phyloP scores from a whole-genome alignment of 2,888 invertebrate genomes.

The Cylloceria caligata region DNA sequence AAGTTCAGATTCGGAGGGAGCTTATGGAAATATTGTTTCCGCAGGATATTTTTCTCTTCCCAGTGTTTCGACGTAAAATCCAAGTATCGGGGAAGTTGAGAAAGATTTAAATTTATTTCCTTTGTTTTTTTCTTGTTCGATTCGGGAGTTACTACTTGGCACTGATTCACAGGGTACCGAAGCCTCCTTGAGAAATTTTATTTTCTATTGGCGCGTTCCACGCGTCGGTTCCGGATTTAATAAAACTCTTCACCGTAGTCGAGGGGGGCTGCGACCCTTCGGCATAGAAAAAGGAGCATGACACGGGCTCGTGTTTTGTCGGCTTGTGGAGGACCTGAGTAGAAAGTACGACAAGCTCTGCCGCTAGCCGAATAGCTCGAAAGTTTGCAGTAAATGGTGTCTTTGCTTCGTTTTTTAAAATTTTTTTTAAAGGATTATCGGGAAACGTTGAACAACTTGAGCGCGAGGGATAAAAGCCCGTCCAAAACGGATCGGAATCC shows the following conservation, averaged over 20 bases:
- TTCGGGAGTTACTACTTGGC: neutral
- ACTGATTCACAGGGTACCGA: slow-evolving; percentile 11
- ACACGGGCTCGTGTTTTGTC: slow-evolving; percentile 3
- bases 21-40: neutral
- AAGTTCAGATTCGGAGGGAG: neutral
- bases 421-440: slow-evolving; percentile 45
- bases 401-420: slow-evolving; percentile 17
- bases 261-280: slow-evolving; percentile 66
- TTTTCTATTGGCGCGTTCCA: slow-evolving; percentile 33
- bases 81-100: neutral
- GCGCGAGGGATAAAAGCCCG: slow-evolving; percentile 38
- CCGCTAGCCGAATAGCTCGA: neutral
- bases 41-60: neutral
- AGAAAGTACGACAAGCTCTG: slow-evolving; percentile 14
- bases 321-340: neutral
- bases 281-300: slow-evolving; percentile 46
- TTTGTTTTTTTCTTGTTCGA: neutral
- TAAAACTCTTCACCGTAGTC: slow-evolving; percentile 61
- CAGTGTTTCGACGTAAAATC: neutral
- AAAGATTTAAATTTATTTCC: slow-evolving; percentile 1
- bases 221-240: slow-evolving; percentile 45
- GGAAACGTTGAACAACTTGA: slow-evolving; percentile 37
- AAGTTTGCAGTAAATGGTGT: slow-evolving; percentile 10
- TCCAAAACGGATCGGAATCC: slow-evolving; percentile 44
- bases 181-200: slow-evolving; percentile 33